Evolutionary conservation across 2,888 invertebrate species (phyloP).

Genomic region (Sicus ferrugineus): DNA sequence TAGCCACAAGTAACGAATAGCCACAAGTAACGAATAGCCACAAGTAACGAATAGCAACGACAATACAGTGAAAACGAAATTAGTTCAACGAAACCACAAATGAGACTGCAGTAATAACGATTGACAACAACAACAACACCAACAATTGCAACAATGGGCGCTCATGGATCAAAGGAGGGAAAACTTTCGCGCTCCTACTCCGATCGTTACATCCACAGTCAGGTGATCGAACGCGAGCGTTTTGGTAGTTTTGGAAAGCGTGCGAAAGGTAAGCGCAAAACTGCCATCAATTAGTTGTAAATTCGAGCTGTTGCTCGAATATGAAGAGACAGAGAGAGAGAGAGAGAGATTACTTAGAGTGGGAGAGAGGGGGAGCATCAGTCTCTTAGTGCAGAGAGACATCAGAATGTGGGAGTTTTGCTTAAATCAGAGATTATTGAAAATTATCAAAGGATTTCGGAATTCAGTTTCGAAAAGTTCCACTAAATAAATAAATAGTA

Average conservation of each 20-base stretch:
- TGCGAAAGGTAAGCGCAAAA: constrained; percentile 64
- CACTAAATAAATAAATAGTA: too few species aligned
- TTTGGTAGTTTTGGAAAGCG: constrained; percentile 76
- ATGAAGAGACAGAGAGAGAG: too few species aligned
- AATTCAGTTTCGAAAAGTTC: background rate
- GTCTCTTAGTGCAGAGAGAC: too few species aligned
- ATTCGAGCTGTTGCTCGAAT: too few species aligned
- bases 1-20: too few species aligned
- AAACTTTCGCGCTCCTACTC: constrained; percentile 74
- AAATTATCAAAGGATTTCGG: background rate
- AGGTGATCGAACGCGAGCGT: constrained; percentile 72
- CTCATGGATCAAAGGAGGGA: constrained; percentile 76
- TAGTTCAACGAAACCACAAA: background rate
- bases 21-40: too few species aligned
- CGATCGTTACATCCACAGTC: constrained; percentile 66
- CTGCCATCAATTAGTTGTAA: too few species aligned
- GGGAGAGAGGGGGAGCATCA: too few species aligned
- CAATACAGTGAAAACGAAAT: constrained; percentile 8
- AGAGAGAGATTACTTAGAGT: too few species aligned
- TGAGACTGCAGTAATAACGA: background rate
- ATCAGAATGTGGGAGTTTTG: too few species aligned
- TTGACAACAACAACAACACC: background rate
- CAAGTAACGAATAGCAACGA: constrained; percentile 17
- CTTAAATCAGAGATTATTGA: too few species aligned
- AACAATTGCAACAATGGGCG: constrained; percentile 69